A percentile compares a stretch with the other conserved stretches of the same genome.
Conservation (phyloP, 2,797 vertebrate genomes). For the Lacerta viridis region DNA sequence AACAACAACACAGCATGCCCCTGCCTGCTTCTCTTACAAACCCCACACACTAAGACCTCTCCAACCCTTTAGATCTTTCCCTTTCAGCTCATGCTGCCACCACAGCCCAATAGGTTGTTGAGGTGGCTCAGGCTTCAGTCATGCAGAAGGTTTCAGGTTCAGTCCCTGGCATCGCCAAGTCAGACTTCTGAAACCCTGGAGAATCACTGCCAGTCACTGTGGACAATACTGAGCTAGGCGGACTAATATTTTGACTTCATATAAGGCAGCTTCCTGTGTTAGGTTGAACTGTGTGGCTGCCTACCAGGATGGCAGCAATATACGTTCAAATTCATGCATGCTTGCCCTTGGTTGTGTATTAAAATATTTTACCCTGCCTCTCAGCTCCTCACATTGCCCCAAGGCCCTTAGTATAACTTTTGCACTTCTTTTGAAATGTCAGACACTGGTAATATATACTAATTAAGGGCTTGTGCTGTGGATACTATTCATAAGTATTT, state of each 20-base stretch:
- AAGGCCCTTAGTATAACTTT: not conserved
- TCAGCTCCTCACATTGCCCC: not conserved
- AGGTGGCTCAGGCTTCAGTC: no score
- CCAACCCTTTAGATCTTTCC: no score
- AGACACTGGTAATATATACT: not conserved
- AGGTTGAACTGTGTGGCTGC: not conserved
- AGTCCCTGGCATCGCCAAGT: no score
- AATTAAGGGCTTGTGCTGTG: not conserved
- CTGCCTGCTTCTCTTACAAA: no score
- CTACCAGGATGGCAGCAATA: not conserved
- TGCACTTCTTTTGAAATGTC: not conserved
- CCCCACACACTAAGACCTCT: no score
- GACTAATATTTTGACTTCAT: not conserved
- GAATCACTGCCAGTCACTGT: not conserved
- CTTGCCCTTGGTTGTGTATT: not conserved
- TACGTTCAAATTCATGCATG: not conserved
- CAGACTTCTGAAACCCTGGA: not conserved
- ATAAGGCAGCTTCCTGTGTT: not conserved
- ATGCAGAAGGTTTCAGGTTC: no score
- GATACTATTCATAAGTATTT: not conserved
- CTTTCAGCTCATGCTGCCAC: no score
- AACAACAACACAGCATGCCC: no score
- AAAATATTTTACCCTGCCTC: not conserved
- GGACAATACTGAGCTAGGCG: not conserved
- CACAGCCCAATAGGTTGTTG: no score